A percentile compares a stretch with the other conserved stretches of the same genome.
These are phyloP conservation scores for cattle (Bos taurus) DNA, from an alignment of 2,113 vertebrate genomes.

Conservation along the genomic window ARS-UCD2.0 NC_037339.1:71562001-71562500, in stretches of 20 bases:
- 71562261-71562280: neutral
- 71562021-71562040: neutral
- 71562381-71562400: rapidly evolving
- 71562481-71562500: neutral
- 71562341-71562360: neutral
- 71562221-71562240: neutral
- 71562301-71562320: neutral
- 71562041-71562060: neutral
- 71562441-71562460: neutral
- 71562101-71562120: neutral
- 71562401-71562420: neutral
- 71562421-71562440: rapidly evolving
- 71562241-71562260: neutral
- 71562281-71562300: neutral
- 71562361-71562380: neutral
- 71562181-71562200: rapidly evolving
- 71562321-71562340: neutral
- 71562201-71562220: rapidly evolving
- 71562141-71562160: rapidly evolving
- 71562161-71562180: neutral
- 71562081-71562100: neutral
- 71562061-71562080: neutral
- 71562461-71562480: rapidly evolving
- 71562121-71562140: neutral
- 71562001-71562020: neutral